phyloP scores from a whole-genome alignment of 2,797 vertebrate species.

The Saxicola maurus region DNA sequence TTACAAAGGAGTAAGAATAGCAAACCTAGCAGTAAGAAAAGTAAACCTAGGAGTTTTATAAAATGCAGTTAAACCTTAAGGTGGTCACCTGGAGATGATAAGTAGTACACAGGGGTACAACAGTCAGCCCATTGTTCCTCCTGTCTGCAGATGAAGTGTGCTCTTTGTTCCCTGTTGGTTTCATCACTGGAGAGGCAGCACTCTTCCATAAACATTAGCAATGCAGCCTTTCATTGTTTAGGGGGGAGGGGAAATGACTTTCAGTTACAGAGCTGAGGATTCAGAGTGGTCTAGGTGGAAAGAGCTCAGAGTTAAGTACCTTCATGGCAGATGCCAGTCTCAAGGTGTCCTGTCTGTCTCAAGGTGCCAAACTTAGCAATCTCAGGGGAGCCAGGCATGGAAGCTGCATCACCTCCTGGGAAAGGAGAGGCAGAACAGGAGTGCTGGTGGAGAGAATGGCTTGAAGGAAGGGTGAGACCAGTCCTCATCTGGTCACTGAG shows the following conservation, averaged over 20 bases:
- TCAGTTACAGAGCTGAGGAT: neutral
- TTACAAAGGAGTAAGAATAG: neutral
- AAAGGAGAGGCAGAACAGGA: neutral
- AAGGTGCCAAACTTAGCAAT: neutral
- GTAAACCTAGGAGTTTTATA: neutral
- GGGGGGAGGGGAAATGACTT: neutral
- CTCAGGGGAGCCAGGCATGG: rapidly evolving
- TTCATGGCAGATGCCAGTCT: neutral
- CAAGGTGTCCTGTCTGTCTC: neutral
- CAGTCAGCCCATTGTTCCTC: neutral
- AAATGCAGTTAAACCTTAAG: neutral
- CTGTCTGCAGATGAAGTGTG: rapidly evolving
- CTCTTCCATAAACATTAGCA: neutral
- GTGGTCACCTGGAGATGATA: neutral
- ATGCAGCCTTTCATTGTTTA: neutral
- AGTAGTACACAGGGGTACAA: neutral
- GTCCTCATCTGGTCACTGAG: neutral
- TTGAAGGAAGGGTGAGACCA: neutral
- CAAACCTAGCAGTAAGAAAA: neutral
- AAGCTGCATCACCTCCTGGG: neutral
- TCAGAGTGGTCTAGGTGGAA: neutral
- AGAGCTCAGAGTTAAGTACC: neutral
- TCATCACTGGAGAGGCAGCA: neutral
- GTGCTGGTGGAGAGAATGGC: neutral
- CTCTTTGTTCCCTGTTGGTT: neutral